Evolutionary conservation across 2,888 invertebrate genomes (phyloP), one percentile per base, ranked within the genome.

Genomic region (Hirtodrosophila alboralis): DNA sequence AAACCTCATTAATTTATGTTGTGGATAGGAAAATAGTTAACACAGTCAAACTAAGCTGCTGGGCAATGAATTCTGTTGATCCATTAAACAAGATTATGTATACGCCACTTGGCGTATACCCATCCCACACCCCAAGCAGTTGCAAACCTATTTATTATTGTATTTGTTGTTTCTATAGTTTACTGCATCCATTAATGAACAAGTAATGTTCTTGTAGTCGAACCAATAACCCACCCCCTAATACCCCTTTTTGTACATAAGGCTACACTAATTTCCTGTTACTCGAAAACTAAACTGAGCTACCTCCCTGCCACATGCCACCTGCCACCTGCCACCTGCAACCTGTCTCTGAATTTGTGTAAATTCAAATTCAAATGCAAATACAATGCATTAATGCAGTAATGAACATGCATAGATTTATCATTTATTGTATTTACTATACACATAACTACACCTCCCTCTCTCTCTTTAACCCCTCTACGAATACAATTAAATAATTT

Each of bases 31-130:
- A 81, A 75, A 58, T 78, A 64, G 72, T 61, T 66, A 60, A 48
- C 44, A 56, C 54, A 40, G 47, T 23, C 53, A 14, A 16, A 48
- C 57, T 56, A 61, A 54, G 56, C 59, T 30, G n/a, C 31, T 10
- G 18, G 23, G 33, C 57, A 60, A 41, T 64, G 57, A 64, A 58
- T 56, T 66, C 69, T 60, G 65, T 65, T 68, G 67, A 83, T 72
- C 53, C 73, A 65, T 75, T 79, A 59, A 83, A 61, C 60, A 61
- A 64, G 86, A 80, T 85, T 80, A 85, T 64, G 64, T 47, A 83
- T 80, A 79, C 18, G 18, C 84, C n/a, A n/a, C n/a, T n/a, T n/a
- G n/a, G n/a, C n/a, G n/a, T n/a, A n/a, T n/a, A n/a, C 79, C 66
- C 58, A 49, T 30, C 57, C 1, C 33, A 14, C 6, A 12, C 8